Conservation (phyloP, 2,888 invertebrate genomes). For the Agrochola circellaris region DNA sequence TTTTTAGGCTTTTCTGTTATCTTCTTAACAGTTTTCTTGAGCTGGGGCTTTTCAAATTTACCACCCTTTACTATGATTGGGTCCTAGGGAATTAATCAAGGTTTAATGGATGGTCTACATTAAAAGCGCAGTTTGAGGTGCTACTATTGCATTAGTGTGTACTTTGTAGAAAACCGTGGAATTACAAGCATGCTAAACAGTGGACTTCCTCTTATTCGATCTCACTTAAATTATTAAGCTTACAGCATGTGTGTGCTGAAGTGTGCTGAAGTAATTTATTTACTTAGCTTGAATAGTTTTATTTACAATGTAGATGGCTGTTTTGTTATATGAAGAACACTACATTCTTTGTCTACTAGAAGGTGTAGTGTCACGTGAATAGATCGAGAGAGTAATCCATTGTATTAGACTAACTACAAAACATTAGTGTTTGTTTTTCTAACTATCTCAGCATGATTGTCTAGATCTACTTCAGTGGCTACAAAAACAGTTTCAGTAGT, state of each 20-base stretch:
- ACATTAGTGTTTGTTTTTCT: constrained; percentile 75
- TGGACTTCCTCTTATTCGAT: constrained; percentile 50
- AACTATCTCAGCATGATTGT: constrained; percentile 80
- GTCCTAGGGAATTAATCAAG: constrained; percentile 85
- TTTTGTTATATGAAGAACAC: constrained; percentile 29
- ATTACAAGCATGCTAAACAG: constrained; percentile 65
- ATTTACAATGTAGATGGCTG: constrained; percentile 6
- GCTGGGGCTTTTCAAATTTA: constrained; percentile 88
- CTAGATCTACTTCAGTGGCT: constrained; percentile 57
- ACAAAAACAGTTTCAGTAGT: constrained; percentile 66
- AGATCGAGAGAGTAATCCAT: constrained; percentile 65
- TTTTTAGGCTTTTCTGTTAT: constrained; percentile 83
- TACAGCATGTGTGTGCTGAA: not conserved
- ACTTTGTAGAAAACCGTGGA: constrained; percentile 63
- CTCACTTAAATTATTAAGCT: constrained; percentile 5
- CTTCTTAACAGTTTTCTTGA: constrained; percentile 88
- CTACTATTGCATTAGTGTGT: constrained; percentile 79
- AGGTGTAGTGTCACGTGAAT: constrained; percentile 35
- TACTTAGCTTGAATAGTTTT: constrained; percentile 23
- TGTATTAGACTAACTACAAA: constrained; percentile 73
- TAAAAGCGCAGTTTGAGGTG: constrained; percentile 76
- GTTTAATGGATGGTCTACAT: constrained; percentile 76
- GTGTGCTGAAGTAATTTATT: constrained; percentile 37
- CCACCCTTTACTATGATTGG: constrained; percentile 86
- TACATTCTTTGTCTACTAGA: constrained; percentile 33